Evolutionary conservation across 2,113 vertebrate species (phyloP).

Genomic region (Phylloscopus trochiloides): DNA sequence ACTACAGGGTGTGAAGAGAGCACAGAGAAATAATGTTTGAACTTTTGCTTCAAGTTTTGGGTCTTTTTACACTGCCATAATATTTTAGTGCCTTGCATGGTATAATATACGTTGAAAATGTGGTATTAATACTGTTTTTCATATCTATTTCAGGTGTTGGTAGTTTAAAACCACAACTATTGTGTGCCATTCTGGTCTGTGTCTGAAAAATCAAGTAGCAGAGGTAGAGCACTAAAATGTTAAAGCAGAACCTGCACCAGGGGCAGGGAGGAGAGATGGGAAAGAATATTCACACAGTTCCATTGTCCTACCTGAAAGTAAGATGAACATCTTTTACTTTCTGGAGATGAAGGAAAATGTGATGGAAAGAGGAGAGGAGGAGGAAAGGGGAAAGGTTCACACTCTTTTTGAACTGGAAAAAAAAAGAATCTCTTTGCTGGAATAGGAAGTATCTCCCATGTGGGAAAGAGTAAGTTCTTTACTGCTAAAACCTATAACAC

Average conservation of each 20-base stretch:
- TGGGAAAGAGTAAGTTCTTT: not conserved
- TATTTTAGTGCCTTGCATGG: not conserved
- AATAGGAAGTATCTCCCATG: not conserved
- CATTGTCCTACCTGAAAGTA: not conserved
- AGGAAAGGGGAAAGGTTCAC: not conserved
- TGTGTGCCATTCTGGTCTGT: not conserved
- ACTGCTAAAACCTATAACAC: not conserved
- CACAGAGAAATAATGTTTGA: not conserved
- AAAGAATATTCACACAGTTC: not conserved
- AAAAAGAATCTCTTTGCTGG: not conserved
- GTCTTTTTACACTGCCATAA: not conserved
- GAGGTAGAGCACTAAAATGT: not conserved
- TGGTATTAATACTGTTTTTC: not conserved
- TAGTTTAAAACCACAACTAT: not conserved
- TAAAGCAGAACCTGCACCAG: not conserved
- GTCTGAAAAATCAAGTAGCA: not conserved
- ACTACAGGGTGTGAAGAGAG: not conserved
- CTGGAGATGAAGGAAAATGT: not conserved
- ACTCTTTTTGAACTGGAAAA: not conserved
- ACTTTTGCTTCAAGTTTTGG: not conserved
- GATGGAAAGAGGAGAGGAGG: not conserved
- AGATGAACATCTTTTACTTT: not conserved
- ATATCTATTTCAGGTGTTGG: not conserved
- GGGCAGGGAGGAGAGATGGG: not conserved
- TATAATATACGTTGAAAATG: not conserved